Evolutionary conservation across 2,888 invertebrate species (phyloP), one percentile per base, ranked within the genome.

Genomic region (Cancer borealis): DNA sequence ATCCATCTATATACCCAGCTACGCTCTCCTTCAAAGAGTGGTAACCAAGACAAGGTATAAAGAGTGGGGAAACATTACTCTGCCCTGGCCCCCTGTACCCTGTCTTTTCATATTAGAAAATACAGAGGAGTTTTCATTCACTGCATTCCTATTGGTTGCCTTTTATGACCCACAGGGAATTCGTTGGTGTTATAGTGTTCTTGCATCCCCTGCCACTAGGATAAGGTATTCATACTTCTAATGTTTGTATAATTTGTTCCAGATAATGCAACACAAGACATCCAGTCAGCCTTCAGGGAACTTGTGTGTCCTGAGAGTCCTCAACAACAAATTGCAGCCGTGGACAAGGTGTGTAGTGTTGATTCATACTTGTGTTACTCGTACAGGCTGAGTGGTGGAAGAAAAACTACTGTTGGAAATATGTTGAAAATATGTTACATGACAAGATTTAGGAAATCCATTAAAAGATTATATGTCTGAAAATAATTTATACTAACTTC

Each of bases 201-300:
- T 2, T 39, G 39, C 39, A 39, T 39, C 39, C 39, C 39, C 39
- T 39, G 39, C 39, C 39, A 39, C 39, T 39, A 54, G 10, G 14
- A 54, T 12, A 0, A 89, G 26, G 89, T 26, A 3, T 89, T 47
- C 10, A 10, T 3, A 21, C 26, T 45, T 17, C 54, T 54, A 54
- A 54, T 54, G 54, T 91, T n/a, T 91, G 17, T 92, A 14, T 30
- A 60, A 45, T 54, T 39, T 79, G 26, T 90, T 84, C 21, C 84
- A 93, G 93, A 49, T n/a, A 49, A 30, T 47, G 54, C 90, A 17
- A 49, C n/a, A 91, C 84, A 90, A 26, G 79, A 90, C 14, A 84
- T 93, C 39, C 66, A 84, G 79, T 45, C 49, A 91, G 93, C 93
- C 45, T 93, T 89, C 26, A 84, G 79, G 46, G 93, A 93, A 14